Conservation (phyloP, 2,797 vertebrate genomes). For the Cryptoblepharus egeriae region DNA sequence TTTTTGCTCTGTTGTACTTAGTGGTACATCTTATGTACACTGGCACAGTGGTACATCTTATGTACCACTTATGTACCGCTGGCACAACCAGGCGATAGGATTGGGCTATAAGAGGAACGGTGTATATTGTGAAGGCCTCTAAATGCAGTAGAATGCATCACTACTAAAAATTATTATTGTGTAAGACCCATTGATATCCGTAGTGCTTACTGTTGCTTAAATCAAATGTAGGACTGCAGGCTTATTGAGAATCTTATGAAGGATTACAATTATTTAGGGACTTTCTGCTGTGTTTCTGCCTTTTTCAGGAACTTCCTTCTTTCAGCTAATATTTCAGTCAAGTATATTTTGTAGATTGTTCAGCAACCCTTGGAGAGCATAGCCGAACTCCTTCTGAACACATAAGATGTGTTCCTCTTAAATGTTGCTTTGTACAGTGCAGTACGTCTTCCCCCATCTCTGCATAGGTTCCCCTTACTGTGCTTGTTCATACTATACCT, state of each 20-base stretch:
- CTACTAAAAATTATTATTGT: background rate
- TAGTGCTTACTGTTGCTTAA: background rate
- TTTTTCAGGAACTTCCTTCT: conserved; percentile 47
- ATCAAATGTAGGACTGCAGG: background rate
- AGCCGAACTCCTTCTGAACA: conserved; percentile 28
- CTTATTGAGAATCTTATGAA: background rate
- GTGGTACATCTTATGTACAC: too few species aligned
- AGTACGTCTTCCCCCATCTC: background rate
- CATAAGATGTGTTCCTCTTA: background rate
- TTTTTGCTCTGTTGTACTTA: too few species aligned
- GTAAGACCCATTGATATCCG: background rate
- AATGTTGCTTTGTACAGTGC: background rate
- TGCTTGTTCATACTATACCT: background rate
- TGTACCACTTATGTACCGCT: too few species aligned
- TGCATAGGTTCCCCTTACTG: background rate
- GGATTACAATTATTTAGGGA: conserved; percentile 30
- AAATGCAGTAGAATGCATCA: background rate
- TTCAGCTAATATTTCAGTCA: background rate
- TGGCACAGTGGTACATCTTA: too few species aligned
- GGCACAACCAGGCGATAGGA: too few species aligned
- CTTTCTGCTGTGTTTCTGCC: conserved; percentile 4
- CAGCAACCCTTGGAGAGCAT: conserved; percentile 31
- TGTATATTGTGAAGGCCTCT: too few species aligned
- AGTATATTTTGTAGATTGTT: conserved; percentile 8
- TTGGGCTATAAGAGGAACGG: too few species aligned